Evolutionary conservation across 2,113 vertebrate genomes (phyloP), one percentile per base, ranked within the genome.

Genomic region (Dipodomys ordii): DNA sequence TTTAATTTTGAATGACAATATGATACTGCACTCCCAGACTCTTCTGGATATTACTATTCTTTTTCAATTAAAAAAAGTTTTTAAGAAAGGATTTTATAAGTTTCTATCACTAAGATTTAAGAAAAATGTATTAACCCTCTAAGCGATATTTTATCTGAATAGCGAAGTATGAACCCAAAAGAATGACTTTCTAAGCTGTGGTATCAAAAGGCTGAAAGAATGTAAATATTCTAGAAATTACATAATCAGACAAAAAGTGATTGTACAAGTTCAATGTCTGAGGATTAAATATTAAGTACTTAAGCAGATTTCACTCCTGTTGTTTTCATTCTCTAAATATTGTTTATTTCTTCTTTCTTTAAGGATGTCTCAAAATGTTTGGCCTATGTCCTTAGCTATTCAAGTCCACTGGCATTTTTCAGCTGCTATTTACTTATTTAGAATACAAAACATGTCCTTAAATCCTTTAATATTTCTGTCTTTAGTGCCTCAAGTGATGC

Each of bases 21-120:
- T 28, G 10, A 64, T 19, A 25, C 1, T 80, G 11, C 73, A 13
- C 27, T 93, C 49, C 39, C n/a, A 76, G 13, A 80, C 12, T 72
- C 53, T 73, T 94, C 49, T 39, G 86, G 28, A 85, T 32, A 23
- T 28, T 69, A 57, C 1, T 88, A 35, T 71, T 80, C 81, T 85
- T 53, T 71, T 72, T 35, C 23, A 71, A 64, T 73, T 69, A 91
- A 73, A 67, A 0, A 92, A 22, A 15, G 53, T 57, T 88, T 90
- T 87, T 30, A 88, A 32, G 8, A 71, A 74, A 88, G 25, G 44
- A 67, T 79, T 30, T 89, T 49, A 76, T 20, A 28, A 62, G 19
- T 12, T 95, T 89, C 53, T 69, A 60, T 10, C 32, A 90, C 67
- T 69, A 74, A 74, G 65, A 90, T 76, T 94, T 89, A 89, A 87